Percentiles rank a stretch among this genome's conserved stretches.
Evolutionary conservation across 2,888 invertebrate species (phyloP).

Genomic region (Heliconius erato): DNA sequence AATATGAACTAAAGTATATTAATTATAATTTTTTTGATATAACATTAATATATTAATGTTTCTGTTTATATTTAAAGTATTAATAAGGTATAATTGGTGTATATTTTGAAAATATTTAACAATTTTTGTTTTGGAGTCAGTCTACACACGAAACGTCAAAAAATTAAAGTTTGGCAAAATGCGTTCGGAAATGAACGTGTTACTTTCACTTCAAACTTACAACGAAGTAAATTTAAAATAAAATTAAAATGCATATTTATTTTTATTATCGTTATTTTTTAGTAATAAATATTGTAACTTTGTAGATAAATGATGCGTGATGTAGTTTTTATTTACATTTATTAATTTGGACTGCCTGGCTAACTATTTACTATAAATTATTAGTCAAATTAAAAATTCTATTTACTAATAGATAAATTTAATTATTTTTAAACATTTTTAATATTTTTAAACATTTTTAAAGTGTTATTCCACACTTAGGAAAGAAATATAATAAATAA

Average conservation of each 20-base stretch:
- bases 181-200: constrained; percentile 40
- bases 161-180: constrained; percentile 43
- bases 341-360: background rate
- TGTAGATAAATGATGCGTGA: background rate
- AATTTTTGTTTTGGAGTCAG: constrained; percentile 33
- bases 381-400: background rate
- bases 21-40: background rate
- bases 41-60: background rate
- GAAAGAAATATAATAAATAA: no score
- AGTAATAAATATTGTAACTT: background rate
- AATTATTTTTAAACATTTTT: no score
- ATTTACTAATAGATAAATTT: no score
- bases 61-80: constrained; percentile 4
- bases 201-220: constrained; percentile 32
- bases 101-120: constrained; percentile 26
- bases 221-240: background rate
- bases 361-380: background rate
- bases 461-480: no score
- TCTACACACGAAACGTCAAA: constrained; percentile 51
- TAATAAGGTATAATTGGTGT: background rate
- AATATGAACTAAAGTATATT: background rate
- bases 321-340: background rate
- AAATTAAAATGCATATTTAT: background rate
- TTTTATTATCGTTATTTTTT: background rate
- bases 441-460: no score